Base-by-base conservation (phyloP, 2,113 vertebrate species). In the Xyrauchen texanus region DNA sequence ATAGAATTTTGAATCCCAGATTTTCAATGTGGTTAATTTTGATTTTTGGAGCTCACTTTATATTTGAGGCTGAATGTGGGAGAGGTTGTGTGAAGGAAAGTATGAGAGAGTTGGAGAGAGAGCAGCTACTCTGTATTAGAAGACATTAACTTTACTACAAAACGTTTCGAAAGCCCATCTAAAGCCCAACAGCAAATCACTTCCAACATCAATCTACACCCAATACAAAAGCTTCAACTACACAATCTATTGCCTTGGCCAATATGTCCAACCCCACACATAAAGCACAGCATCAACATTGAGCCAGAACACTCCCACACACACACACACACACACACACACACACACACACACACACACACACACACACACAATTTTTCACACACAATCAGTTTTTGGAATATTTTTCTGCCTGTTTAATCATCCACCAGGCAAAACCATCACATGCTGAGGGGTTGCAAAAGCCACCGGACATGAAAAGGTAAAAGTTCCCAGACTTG, bases 321-420 rank as follows among this genome's bases (percentile, higher is more conserved):
- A 79, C 84, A 85, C 85, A 84, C 83, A 88, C 86, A 84, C 81
- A 86, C 83, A 86, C 65, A 85, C 85, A 84, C 83, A 88, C 86
- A 84, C 81, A 86, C 83, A 86, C 65, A 21, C 62, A 49, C 68
- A n/a, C 58, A 46, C 62, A 68, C 76, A 58, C 71, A 79, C 84
- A 85, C 85, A 84, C 83, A 88, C 86, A 84, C 81, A 86, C 83
- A 86, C 65, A n/a, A n/a, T n/a, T n/a, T n/a, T n/a, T n/a, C n/a
- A n/a, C n/a, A n/a, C n/a, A n/a, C n/a, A n/a, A n/a, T n/a, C n/a
- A n/a, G n/a, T n/a, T n/a, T 34, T 34, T 34, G 21, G 21, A 34
- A 34, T 34, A 34, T 34, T 34, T 34, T 34, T 34, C 21, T 3
- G 3, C 21, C 21, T 3, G 21, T 34, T 34, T 34, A 1, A 34